These are phyloP conservation scores for Hippoglossus stenolepis DNA, from an alignment of 2,113 vertebrate species.

Conservation along the genomic window DNA sequence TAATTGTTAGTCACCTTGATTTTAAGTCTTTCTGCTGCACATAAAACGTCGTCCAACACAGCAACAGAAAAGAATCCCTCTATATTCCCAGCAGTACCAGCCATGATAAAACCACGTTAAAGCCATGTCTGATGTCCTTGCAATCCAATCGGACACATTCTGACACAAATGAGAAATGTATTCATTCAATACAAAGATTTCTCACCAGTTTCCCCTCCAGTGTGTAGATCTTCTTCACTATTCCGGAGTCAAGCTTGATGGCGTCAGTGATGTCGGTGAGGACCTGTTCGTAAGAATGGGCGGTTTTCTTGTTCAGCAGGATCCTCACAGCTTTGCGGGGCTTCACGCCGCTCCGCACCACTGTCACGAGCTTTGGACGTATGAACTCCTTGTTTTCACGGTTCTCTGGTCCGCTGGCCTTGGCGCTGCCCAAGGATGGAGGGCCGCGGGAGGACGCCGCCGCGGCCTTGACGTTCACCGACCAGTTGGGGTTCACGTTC, in stretches of 20 bases:
- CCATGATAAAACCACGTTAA: background rate
- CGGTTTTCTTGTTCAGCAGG: conserved; percentile 98
- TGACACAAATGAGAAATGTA: background rate
- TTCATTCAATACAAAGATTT: background rate
- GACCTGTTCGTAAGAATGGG: conserved; percentile 97
- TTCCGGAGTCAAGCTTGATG: conserved; percentile 97
- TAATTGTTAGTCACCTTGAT: no score
- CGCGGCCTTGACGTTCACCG: conserved; percentile 94
- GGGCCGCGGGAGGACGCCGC: conserved; percentile 83
- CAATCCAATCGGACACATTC: background rate
- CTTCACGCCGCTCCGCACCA: conserved; percentile 96
- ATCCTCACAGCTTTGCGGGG: conserved; percentile 95
- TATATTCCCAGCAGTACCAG: background rate
- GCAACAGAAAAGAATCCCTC: background rate
- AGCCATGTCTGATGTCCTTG: background rate
- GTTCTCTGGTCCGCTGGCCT: conserved; percentile 81
- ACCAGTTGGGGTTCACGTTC: conserved; percentile 99
- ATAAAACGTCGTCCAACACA: background rate
- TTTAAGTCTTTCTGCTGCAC: background rate
- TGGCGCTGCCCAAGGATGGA: conserved; percentile 88
- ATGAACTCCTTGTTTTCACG: conserved; percentile 97
- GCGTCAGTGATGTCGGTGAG: conserved; percentile 97
- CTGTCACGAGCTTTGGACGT: conserved; percentile 95
- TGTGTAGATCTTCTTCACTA: conserved; percentile 96
- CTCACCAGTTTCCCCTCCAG: conserved; percentile 97